Conservation (phyloP, 2,888 invertebrate species). For the Phrixothrix hirtus region DNA sequence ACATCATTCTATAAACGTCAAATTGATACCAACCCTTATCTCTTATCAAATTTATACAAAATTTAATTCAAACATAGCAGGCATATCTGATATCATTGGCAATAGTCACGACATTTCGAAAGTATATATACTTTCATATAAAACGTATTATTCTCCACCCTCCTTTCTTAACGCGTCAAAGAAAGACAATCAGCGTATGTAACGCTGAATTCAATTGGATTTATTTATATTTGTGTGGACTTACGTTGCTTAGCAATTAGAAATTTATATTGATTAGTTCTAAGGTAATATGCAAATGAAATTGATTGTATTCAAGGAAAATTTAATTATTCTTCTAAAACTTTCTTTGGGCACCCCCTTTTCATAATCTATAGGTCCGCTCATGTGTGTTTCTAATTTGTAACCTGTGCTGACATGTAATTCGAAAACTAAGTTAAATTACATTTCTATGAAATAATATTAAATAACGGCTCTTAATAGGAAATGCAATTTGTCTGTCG, state of each 20-base stretch:
- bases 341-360: too few relatives aligned
- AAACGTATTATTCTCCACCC: conserved; percentile 25
- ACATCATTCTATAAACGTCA: conserved; percentile 45
- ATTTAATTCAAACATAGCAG: conserved; percentile 53
- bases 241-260: conserved; percentile 53
- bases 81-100: conserved; percentile 53
- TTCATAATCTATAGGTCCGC: too few relatives aligned
- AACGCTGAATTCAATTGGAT: conserved; percentile 25
- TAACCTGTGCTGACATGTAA: too few relatives aligned
- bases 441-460: too few relatives aligned
- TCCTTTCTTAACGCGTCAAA: conserved; percentile 27
- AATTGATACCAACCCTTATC: conserved; percentile 49
- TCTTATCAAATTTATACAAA: conserved; percentile 54
- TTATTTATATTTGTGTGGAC: conserved; percentile 49
- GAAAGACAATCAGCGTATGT: conserved; percentile 29
- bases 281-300: conserved; percentile 46
- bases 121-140: conserved; percentile 22
- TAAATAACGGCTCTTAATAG: too few relatives aligned
- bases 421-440: too few relatives aligned
- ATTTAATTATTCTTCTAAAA: conserved; percentile 7
- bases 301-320: conserved; percentile 27
- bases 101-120: conserved; percentile 49
- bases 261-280: conserved; percentile 48
- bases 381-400: too few relatives aligned
- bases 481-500: conserved; percentile 31